phyloP scores from a whole-genome alignment of 2,113 vertebrate genomes.

The human (Homo sapiens) region DNA sequence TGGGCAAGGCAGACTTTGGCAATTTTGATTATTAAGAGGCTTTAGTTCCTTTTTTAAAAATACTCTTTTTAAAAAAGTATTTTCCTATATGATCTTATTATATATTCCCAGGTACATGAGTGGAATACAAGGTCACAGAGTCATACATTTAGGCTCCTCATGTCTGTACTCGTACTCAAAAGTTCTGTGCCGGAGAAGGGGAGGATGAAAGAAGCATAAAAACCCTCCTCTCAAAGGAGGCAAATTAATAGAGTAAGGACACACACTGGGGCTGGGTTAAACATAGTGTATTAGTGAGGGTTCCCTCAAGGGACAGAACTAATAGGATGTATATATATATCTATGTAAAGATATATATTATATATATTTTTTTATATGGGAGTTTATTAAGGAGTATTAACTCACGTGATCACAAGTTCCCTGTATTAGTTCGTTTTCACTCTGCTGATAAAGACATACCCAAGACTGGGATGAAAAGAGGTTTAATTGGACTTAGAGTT shows the following conservation, averaged over 20 bases:
- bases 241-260: fast-evolving
- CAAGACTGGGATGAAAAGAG: too few relatives aligned
- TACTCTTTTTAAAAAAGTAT: background rate
- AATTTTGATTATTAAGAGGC: background rate
- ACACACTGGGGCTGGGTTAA: fast-evolving
- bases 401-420: too few relatives aligned
- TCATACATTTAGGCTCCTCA: background rate
- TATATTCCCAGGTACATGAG: background rate
- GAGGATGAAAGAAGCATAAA: background rate
- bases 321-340: too few relatives aligned
- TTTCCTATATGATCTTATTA: background rate
- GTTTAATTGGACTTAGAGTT: too few relatives aligned
- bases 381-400: too few relatives aligned
- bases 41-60: background rate
- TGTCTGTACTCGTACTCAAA: background rate
- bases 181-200: background rate
- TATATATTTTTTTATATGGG: too few relatives aligned
- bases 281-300: too few relatives aligned
- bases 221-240: background rate
- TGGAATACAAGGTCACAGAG: background rate
- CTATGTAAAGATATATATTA: too few relatives aligned
- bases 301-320: too few relatives aligned
- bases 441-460: too few relatives aligned
- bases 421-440: too few relatives aligned
- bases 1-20: background rate